Base-by-base conservation (phyloP, 2,888 invertebrate genomes). In the Spodoptera littoralis region DNA sequence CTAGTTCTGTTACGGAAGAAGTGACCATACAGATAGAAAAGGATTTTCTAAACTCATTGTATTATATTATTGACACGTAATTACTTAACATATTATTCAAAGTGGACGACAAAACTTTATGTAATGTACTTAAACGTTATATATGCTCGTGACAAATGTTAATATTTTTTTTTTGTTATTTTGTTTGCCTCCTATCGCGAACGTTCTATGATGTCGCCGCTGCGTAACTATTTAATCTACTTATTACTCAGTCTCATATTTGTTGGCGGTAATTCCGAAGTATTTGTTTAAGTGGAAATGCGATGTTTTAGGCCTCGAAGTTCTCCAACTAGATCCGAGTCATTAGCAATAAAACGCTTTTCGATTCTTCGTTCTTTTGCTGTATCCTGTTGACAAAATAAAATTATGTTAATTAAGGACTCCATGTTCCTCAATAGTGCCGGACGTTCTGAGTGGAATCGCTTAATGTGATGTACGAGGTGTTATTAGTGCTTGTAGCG, bases 301-400 rank as follows among this genome's bases (percentile, higher is more conserved):
- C 92, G 93, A 84, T 96, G 96, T 88, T 96, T 96, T 59, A 96
- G 92, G 58, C 96, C 96, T 75, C 96, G 95, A 57, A 96, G 94
- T 88, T 96, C 96, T 48, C 95, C 91, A 4, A 96, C 96, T 59
- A 96, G 91, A 78, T 95, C 96, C 60, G 96, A 95, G 85, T 96
- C 96, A 69, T 94, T 95, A 1, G 96, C 94, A 51, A 96, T 95
- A 84, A 96, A 96, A 62, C 96, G 94, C 83, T 96, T 96, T 77
- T 96, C 95, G 84, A 96, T 95, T 77, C 95, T 92, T 73, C 93
- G 87, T 43, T 81, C 80, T 69, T 90, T 90, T 49, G 82, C 73
- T 41, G 87, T 66, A 67, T 91, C 89, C 95, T 95, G 90, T 77
- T 76, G 81, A 83, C 77, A 88, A 89, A 83, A 22, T 59, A 77